A percentile compares a stretch with the other conserved stretches of the same genome.
Evolutionary conservation across 2,797 vertebrate species (phyloP).

Genomic region (Pseudochromis fuscus): DNA sequence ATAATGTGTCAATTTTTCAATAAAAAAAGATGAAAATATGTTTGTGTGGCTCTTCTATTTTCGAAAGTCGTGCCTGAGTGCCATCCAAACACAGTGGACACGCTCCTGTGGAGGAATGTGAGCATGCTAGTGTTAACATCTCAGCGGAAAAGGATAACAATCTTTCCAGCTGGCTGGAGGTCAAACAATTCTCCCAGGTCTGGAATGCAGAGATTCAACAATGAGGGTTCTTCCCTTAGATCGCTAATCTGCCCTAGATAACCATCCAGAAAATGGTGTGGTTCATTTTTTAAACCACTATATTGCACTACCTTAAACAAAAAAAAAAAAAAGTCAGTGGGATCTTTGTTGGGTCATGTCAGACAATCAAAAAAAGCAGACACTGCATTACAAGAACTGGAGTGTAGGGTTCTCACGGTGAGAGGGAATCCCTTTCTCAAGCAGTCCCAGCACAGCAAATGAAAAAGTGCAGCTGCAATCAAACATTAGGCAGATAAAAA

Average conservation of each 20-base stretch:
- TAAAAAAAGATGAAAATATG: slow-evolving; percentile 62
- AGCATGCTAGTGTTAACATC: slow-evolving; percentile 6
- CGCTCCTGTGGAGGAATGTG: slow-evolving; percentile 30
- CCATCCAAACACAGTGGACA: background rate
- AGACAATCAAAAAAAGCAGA: background rate
- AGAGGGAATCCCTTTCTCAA: slow-evolving; percentile 17
- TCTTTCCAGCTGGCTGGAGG: slow-evolving; percentile 69
- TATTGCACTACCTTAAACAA: slow-evolving; percentile 4
- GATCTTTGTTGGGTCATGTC: background rate
- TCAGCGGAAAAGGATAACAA: slow-evolving; percentile 63
- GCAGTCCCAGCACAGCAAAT: background rate
- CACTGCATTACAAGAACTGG: slow-evolving; percentile 35
- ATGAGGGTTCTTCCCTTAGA: slow-evolving; percentile 8
- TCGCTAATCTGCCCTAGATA: slow-evolving; percentile 24
- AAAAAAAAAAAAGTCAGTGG: background rate
- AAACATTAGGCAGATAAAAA: background rate
- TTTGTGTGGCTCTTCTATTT: background rate
- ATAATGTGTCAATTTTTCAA: slow-evolving; percentile 67
- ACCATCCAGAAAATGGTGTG: slow-evolving; percentile 21
- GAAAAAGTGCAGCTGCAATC: background rate
- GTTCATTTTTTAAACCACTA: slow-evolving; percentile 24
- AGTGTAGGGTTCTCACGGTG: slow-evolving; percentile 71
- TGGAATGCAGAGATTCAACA: slow-evolving; percentile 72
- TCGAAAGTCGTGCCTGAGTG: background rate
- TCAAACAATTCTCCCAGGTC: slow-evolving; percentile 57